A percentile compares a stretch with the other conserved stretches of the same genome.
Evolutionary conservation across 1,140 invertebrate genomes (phyloP).

Genomic region (Drosophila miranda): DNA sequence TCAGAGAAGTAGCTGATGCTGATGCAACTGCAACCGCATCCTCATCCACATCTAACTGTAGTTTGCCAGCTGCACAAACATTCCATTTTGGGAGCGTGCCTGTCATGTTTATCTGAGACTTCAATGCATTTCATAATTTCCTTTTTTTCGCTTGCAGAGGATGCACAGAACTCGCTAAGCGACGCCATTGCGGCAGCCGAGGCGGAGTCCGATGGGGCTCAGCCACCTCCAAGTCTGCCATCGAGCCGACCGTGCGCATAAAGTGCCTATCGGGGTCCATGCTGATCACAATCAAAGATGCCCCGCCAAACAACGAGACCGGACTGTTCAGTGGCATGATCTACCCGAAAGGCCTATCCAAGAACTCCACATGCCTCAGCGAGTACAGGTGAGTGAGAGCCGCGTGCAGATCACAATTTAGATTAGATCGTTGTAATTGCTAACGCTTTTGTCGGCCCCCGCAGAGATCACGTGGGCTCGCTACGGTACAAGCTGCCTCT

Average conservation of each 20-base stretch:
- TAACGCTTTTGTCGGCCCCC: constrained; percentile 3
- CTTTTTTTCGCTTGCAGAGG: constrained; percentile 56
- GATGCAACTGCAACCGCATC: constrained; percentile 13
- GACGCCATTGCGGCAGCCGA: constrained; percentile 58
- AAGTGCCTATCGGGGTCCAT: constrained; percentile 81
- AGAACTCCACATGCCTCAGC: constrained; percentile 93
- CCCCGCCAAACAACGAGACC: constrained; percentile 80
- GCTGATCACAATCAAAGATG: constrained; percentile 82
- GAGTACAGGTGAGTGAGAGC: constrained; percentile 86
- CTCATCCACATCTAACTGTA: constrained; percentile 58
- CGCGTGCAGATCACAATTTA: neutral
- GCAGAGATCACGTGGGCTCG: constrained; percentile 85
- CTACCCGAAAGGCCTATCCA: constrained; percentile 94
- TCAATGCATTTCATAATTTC: constrained; percentile 57
- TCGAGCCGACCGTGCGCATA: constrained; percentile 79
- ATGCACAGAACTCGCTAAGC: constrained; percentile 57
- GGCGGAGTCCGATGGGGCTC: constrained; percentile 37
- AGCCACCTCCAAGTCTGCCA: constrained; percentile 34
- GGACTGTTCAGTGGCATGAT: constrained; percentile 94
- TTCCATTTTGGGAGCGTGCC: constrained; percentile 36
- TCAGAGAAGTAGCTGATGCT: constrained; percentile 7
- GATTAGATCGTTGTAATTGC: constrained; percentile 25
- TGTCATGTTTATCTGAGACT: constrained; percentile 27
- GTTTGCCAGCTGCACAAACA: constrained; percentile 44
- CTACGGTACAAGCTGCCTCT: constrained; percentile 93